Percentiles rank a stretch among this genome's conserved stretches.
These are phyloP conservation scores for Phania funesta DNA, from an alignment of 2,888 invertebrate species.

Conservation along the genomic window DNA sequence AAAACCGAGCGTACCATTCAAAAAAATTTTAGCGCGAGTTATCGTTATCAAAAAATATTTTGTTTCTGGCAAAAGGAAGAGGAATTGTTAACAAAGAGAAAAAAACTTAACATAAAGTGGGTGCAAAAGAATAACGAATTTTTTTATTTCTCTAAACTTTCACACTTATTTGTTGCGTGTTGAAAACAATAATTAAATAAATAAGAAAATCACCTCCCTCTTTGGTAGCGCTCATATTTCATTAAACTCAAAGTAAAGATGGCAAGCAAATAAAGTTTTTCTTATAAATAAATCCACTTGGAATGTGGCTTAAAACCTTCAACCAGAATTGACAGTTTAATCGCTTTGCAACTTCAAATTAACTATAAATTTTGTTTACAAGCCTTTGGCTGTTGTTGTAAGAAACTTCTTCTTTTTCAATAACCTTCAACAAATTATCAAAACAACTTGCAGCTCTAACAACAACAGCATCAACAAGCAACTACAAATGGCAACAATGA, in stretches of 20 bases:
- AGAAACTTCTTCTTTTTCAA: constrained; percentile 48
- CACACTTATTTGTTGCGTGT: too few relatives aligned
- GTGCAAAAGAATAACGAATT: too few relatives aligned
- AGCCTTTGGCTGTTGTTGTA: constrained; percentile 17
- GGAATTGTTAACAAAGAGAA: too few relatives aligned
- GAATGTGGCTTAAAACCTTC: constrained; percentile 48
- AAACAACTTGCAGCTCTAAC: constrained; percentile 23
- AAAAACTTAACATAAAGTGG: too few relatives aligned
- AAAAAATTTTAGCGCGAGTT: too few relatives aligned
- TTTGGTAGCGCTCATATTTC: neutral
- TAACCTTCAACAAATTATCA: constrained; percentile 55
- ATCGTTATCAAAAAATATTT: too few relatives aligned
- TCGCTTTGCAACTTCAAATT: constrained; percentile 35
- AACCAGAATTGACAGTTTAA: constrained; percentile 49
- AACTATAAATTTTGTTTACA: constrained; percentile 20
- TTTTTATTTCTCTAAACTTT: too few relatives aligned
- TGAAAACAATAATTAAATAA: neutral
- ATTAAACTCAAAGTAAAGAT: neutral
- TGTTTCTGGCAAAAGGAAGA: too few relatives aligned
- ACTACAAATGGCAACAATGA: constrained; percentile 55
- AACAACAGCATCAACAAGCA: neutral
- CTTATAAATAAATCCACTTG: neutral
- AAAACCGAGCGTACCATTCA: too few relatives aligned
- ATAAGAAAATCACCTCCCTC: neutral
- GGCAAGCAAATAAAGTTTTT: neutral